These are phyloP conservation scores for Neodontobutis hainanensis DNA, from an alignment of 2,113 vertebrate genomes.

Conservation along the genomic window DNA sequence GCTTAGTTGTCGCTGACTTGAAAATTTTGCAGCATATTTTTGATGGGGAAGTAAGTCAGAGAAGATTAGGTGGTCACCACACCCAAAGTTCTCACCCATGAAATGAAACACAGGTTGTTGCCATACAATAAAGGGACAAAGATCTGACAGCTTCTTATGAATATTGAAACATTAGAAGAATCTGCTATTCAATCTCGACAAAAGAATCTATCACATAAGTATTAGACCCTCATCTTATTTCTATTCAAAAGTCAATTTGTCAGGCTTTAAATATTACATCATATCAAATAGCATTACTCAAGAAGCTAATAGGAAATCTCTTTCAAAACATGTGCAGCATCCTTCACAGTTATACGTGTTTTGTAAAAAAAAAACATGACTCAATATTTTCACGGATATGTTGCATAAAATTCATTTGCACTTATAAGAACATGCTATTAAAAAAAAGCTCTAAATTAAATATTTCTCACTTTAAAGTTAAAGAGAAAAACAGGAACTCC, in stretches of 20 bases:
- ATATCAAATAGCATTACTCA: slow-evolving; percentile 29
- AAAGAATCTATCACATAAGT: neutral
- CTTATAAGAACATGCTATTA: slow-evolving; percentile 26
- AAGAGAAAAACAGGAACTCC: slow-evolving; percentile 76
- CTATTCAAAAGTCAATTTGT: neutral
- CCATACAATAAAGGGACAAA: slow-evolving; percentile 1
- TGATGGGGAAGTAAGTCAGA: slow-evolving; percentile 64
- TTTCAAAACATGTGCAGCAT: slow-evolving; percentile 55
- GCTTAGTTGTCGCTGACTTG: slow-evolving; percentile 15
- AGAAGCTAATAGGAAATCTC: slow-evolving; percentile 31
- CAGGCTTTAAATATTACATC: neutral
- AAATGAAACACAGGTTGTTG: slow-evolving; percentile 23
- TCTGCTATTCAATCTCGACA: neutral
- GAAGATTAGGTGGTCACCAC: slow-evolving; percentile 29
- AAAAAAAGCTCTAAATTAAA: slow-evolving; percentile 38
- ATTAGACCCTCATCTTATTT: neutral
- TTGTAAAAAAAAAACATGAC: slow-evolving; percentile 22
- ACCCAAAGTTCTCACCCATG: slow-evolving; percentile 42
- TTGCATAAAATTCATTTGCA: slow-evolving; percentile 51
- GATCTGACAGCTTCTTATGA: neutral
- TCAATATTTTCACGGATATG: slow-evolving; percentile 52
- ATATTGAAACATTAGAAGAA: neutral
- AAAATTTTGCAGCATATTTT: slow-evolving; percentile 37
- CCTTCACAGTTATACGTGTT: slow-evolving; percentile 24
- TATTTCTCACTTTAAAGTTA: slow-evolving; percentile 58